These are phyloP conservation scores for Chloropsis hardwickii DNA, from an alignment of 2,113 vertebrate species.

Conservation along the genomic window DNA sequence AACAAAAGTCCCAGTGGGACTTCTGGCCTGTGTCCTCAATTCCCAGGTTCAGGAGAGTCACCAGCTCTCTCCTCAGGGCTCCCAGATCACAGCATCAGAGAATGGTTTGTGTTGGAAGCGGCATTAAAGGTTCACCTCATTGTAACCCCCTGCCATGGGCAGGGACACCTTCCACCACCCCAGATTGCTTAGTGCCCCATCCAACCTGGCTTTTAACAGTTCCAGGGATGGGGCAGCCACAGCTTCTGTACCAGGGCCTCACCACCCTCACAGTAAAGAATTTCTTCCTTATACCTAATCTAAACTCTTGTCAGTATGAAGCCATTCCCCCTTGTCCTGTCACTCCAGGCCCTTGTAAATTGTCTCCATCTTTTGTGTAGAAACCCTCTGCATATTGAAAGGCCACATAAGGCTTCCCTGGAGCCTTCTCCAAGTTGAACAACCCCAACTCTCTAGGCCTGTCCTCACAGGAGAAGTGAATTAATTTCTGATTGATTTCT, in stretches of 20 bases:
- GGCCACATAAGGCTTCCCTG: rapidly evolving
- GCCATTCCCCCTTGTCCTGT: background rate
- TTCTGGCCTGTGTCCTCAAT: background rate
- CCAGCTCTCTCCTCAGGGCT: background rate
- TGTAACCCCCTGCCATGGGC: rapidly evolving
- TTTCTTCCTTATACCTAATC: background rate
- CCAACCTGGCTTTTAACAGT: background rate
- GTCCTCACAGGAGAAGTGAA: background rate
- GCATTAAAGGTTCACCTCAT: background rate
- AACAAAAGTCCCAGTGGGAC: background rate
- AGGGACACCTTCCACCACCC: background rate
- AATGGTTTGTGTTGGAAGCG: background rate
- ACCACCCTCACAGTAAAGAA: rapidly evolving
- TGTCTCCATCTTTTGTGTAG: background rate
- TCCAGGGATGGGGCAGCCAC: background rate
- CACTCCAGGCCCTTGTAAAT: background rate
- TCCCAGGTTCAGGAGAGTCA: background rate
- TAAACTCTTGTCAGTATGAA: background rate
- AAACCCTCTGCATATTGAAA: background rate
- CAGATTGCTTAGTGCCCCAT: background rate
- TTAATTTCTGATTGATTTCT: background rate
- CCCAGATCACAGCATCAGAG: background rate
- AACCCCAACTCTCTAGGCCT: background rate
- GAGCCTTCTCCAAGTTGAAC: background rate
- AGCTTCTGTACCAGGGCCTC: background rate